These are phyloP conservation scores for Betta splendens DNA, from an alignment of 2,797 vertebrate genomes.

Conservation along the genomic window DNA sequence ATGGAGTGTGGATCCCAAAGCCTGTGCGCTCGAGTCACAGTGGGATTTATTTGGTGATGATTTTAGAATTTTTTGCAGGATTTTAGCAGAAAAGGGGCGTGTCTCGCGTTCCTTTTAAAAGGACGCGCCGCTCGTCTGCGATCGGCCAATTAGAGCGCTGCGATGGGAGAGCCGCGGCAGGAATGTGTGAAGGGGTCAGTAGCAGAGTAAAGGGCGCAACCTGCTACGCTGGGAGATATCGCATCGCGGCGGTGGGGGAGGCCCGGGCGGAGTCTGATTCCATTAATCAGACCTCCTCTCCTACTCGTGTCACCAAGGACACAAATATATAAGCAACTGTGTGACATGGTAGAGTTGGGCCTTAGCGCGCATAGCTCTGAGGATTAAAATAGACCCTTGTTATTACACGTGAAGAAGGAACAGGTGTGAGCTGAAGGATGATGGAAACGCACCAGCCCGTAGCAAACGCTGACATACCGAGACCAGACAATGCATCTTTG, in stretches of 20 bases:
- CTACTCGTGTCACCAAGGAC: conserved; percentile 47
- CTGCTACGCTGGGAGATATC: conserved; percentile 78
- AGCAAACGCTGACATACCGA: conserved; percentile 40
- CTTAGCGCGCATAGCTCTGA: conserved; percentile 17
- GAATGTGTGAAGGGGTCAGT: conserved; percentile 72
- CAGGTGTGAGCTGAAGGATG: conserved; percentile 55
- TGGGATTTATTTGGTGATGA: not conserved
- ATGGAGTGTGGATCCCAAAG: not conserved
- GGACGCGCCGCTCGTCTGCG: conserved; percentile 50
- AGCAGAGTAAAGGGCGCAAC: conserved; percentile 75
- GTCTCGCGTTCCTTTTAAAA: no score
- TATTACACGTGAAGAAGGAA: conserved; percentile 54
- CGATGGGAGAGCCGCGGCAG: conserved; percentile 48
- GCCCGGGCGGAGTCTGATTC: conserved; percentile 49
- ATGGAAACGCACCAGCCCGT: conserved; percentile 29
- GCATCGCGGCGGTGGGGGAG: conserved; percentile 63
- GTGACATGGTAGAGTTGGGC: conserved; percentile 13
- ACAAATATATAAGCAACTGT: conserved; percentile 36
- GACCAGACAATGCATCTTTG: conserved; percentile 4
- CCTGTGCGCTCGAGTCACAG: not conserved
- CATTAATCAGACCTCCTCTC: conserved; percentile 60
- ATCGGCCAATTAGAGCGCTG: conserved; percentile 51
- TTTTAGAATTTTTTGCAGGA: no score
- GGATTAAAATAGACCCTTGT: conserved; percentile 62
- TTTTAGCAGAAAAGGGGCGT: no score